Conservation (phyloP, 2,797 vertebrate species). For the Coendou prehensilis region DNA sequence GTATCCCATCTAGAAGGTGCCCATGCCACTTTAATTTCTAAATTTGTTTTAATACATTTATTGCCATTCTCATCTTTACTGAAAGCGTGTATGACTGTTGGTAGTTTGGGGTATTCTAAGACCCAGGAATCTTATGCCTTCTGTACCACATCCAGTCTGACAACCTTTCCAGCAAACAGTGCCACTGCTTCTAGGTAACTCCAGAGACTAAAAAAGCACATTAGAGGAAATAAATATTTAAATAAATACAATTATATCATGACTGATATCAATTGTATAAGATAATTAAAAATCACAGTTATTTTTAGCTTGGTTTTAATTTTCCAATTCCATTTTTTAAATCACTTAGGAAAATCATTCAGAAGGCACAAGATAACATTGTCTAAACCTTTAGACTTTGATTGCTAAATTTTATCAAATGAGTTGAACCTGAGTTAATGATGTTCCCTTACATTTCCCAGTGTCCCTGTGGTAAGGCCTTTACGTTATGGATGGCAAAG, state of each 20-base stretch:
- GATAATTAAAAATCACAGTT: background rate
- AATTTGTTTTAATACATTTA: background rate
- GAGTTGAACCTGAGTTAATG: background rate
- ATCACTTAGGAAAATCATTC: background rate
- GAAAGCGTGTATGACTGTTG: fast-evolving
- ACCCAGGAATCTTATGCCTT: background rate
- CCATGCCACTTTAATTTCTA: background rate
- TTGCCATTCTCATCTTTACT: background rate
- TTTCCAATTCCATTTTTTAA: background rate
- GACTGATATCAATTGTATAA: background rate
- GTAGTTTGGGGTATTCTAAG: background rate
- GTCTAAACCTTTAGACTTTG: background rate
- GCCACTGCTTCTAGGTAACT: background rate
- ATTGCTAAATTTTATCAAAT: background rate
- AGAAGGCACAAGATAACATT: background rate
- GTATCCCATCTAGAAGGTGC: fast-evolving
- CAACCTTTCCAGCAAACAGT: background rate
- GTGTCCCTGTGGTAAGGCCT: background rate
- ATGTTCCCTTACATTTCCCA: fast-evolving
- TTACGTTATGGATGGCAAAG: background rate
- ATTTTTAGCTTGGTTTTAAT: slow-evolving; percentile 12
- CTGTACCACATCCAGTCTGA: background rate
- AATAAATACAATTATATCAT: background rate
- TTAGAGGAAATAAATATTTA: background rate
- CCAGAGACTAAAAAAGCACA: background rate